phyloP scores from a whole-genome alignment of 2,888 invertebrate species.

The Drosophila neutralis region DNA sequence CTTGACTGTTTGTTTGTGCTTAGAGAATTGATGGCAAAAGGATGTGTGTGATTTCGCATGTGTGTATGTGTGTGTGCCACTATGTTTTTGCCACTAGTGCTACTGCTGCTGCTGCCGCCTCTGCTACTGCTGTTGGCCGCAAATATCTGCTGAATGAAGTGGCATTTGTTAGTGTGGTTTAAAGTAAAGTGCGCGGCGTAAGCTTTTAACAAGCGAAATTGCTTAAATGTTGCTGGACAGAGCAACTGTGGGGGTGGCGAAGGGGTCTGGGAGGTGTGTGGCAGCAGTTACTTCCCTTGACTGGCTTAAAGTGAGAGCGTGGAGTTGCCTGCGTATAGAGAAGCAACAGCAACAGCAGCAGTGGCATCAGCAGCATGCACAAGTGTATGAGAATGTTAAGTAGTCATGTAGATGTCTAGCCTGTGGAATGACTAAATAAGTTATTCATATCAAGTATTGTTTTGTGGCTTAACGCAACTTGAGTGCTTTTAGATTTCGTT shows the following conservation, averaged over 20 bases:
- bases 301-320: slow-evolving; percentile 40
- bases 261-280: not conserved
- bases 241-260: not conserved
- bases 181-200: slow-evolving; percentile 76
- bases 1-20: slow-evolving; percentile 76
- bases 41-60: slow-evolving; percentile 74
- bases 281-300: slow-evolving; percentile 34
- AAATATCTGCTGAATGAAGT: slow-evolving; percentile 79
- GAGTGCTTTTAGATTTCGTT: slow-evolving; percentile 47
- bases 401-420: slow-evolving; percentile 55
- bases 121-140: slow-evolving; percentile 59
- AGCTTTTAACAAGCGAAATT: slow-evolving; percentile 78
- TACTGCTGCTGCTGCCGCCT: slow-evolving; percentile 35
- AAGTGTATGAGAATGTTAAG: slow-evolving; percentile 57
- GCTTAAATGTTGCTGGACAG: slow-evolving; percentile 68
- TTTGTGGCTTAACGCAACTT: slow-evolving; percentile 56
- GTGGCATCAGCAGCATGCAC: not conserved
- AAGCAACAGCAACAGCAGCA: not conserved
- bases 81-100: slow-evolving; percentile 43
- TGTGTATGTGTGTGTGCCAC: slow-evolving; percentile 33
- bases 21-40: slow-evolving; percentile 80
- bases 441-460: slow-evolving; percentile 64
- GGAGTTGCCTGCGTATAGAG: not conserved
- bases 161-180: slow-evolving; percentile 76
- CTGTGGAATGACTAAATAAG: slow-evolving; percentile 56